Percentiles rank a stretch among this genome's conserved stretches.
These are phyloP conservation scores for Lagorchestes hirsutus DNA, from an alignment of 2,797 vertebrate genomes.

Conservation along the genomic window DNA sequence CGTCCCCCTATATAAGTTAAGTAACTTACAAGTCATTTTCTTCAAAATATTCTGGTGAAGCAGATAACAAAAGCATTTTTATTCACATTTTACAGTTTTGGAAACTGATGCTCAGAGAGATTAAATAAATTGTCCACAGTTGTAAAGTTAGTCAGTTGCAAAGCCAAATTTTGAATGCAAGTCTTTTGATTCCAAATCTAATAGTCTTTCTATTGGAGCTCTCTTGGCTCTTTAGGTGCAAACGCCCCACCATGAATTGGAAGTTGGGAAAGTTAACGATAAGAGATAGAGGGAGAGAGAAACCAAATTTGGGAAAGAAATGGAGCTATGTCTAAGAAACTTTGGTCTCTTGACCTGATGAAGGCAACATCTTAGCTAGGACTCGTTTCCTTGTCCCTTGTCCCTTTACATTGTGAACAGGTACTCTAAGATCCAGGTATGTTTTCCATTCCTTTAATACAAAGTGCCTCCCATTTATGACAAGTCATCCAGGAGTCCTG, in stretches of 20 bases:
- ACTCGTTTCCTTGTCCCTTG: not conserved
- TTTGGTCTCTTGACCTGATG: no score
- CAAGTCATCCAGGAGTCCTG: not conserved
- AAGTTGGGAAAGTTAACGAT: no score
- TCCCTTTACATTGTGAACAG: not conserved
- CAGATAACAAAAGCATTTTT: not conserved
- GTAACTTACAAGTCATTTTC: not conserved
- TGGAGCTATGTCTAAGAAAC: no score
- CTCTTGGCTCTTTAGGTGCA: no score
- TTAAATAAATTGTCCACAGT: not conserved
- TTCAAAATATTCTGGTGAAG: not conserved
- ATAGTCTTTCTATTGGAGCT: no score
- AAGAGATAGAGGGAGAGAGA: no score
- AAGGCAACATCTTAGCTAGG: not conserved
- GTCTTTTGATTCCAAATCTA: no score
- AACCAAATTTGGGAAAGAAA: no score
- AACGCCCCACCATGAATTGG: no score
- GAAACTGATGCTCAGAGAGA: not conserved
- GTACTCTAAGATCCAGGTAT: not conserved
- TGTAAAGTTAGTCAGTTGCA: no score
- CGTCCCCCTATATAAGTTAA: not conserved
- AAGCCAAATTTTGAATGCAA: no score
- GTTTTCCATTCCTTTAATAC: not conserved
- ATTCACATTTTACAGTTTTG: not conserved
- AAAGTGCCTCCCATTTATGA: constrained; percentile 1